Evolutionary conservation across 2,888 invertebrate species (phyloP).

Genomic region (Marronus borbonicus): DNA sequence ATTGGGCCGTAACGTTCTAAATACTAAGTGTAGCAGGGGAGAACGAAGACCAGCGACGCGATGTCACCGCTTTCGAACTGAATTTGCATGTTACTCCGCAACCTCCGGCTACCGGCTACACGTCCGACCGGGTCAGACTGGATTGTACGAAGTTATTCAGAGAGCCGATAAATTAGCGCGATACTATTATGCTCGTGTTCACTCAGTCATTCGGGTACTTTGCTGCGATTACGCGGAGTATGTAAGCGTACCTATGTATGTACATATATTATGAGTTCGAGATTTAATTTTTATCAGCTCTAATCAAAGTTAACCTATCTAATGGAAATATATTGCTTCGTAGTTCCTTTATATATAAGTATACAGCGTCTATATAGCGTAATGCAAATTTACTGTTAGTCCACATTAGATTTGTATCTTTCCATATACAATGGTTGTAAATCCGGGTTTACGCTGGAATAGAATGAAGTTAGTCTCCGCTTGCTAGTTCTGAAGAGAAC

Average conservation of each 20-base stretch:
- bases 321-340: slow-evolving; percentile 28
- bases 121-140: slow-evolving; percentile 15
- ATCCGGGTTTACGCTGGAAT: slow-evolving; percentile 12
- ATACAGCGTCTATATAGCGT: background rate
- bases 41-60: background rate
- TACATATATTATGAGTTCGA: slow-evolving; percentile 18
- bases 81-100: slow-evolving; percentile 23
- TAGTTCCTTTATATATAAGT: background rate
- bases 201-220: slow-evolving; percentile 14
- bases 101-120: slow-evolving; percentile 23
- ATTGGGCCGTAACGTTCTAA: slow-evolving; percentile 8
- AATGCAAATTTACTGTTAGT: slow-evolving; percentile 38
- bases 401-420: slow-evolving; percentile 23
- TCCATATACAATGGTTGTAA: slow-evolving; percentile 17
- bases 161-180: slow-evolving; percentile 24
- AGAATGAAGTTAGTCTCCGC: slow-evolving; percentile 2
- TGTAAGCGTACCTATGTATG: background rate
- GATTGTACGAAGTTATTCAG: slow-evolving; percentile 14
- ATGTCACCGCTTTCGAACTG: slow-evolving; percentile 17
- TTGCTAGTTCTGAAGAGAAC: slow-evolving; percentile 13
- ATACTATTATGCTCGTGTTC: slow-evolving; percentile 13
- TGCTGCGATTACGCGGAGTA: slow-evolving; percentile 10
- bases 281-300: slow-evolving; percentile 30
- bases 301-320: slow-evolving; percentile 39
- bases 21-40: background rate